A percentile compares a stretch with the other conserved stretches of the same genome.
These are phyloP conservation scores for Trogon melanurus DNA, from an alignment of 2,113 vertebrate species.

Conservation along the genomic window DNA sequence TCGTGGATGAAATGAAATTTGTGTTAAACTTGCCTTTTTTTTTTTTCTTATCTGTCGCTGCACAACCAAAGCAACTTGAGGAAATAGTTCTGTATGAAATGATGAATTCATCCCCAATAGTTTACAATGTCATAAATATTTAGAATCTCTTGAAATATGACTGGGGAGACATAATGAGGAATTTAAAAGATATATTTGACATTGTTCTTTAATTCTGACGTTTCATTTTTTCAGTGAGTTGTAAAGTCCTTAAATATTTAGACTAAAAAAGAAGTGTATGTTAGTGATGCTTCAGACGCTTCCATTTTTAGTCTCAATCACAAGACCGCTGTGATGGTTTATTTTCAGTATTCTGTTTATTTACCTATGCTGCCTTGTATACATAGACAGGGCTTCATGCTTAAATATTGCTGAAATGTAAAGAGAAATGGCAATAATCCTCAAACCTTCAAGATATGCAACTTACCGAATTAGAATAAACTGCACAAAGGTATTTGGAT, in stretches of 20 bases:
- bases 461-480: background rate
- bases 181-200: conserved; percentile 27
- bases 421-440: background rate
- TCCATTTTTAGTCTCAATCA: conserved; percentile 31
- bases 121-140: conserved; percentile 41
- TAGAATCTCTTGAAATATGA: background rate
- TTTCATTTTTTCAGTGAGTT: conserved; percentile 38
- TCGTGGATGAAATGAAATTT: background rate
- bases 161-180: background rate
- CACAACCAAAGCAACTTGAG: background rate
- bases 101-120: background rate
- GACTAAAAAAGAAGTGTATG: background rate
- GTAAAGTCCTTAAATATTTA: conserved; percentile 52
- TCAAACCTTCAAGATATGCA: background rate
- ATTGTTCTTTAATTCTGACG: conserved; percentile 15
- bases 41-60: background rate
- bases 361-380: background rate
- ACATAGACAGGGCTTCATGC: background rate
- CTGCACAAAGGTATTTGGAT: background rate
- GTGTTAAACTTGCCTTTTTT: background rate
- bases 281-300: background rate
- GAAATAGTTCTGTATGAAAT: background rate
- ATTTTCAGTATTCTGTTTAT: background rate
- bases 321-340: background rate
- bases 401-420: background rate